Evolutionary conservation across 2,888 invertebrate species (phyloP).

Genomic region (Allygus modestus): DNA sequence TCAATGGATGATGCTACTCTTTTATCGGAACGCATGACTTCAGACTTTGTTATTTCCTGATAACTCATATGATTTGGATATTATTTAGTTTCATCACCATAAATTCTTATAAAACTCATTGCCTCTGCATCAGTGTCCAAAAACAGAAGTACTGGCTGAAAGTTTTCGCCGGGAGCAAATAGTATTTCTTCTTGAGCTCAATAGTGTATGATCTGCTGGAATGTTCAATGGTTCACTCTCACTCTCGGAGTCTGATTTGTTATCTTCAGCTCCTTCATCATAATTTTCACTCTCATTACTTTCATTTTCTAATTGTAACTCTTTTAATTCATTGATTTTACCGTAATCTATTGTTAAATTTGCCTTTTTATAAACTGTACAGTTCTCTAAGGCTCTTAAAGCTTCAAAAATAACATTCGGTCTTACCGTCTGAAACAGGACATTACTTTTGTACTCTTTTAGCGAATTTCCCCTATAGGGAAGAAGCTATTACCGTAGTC

Average conservation of each 20-base stretch:
- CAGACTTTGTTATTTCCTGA: no score
- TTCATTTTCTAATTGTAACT: slow-evolving; percentile 1
- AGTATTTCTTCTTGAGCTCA: slow-evolving; percentile 42
- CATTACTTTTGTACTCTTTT: slow-evolving; percentile 1
- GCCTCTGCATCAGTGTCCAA: no score
- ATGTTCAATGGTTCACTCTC: no score
- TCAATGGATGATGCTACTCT: slow-evolving; percentile 5
- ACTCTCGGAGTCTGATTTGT: slow-evolving; percentile 25
- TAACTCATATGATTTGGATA: slow-evolving; percentile 51
- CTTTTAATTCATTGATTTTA: neutral
- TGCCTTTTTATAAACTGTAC: slow-evolving; percentile 9
- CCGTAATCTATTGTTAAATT: neutral
- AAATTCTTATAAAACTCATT: no score
- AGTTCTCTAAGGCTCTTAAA: slow-evolving; percentile 29
- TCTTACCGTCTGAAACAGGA: slow-evolving; percentile 24
- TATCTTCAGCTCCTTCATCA: neutral
- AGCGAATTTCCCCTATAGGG: no score
- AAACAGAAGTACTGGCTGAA: no score
- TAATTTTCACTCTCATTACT: neutral
- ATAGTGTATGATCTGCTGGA: neutral
- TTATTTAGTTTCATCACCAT: slow-evolving; percentile 51
- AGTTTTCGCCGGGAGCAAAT: no score
- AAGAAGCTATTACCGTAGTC: no score
- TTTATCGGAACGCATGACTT: no score
- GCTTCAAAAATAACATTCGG: slow-evolving; percentile 49